A percentile compares a stretch with the other conserved stretches of the same genome.
These are phyloP conservation scores for Chaetodon trifasciatus DNA, from an alignment of 2,797 vertebrate genomes.

Conservation along the genomic window DNA sequence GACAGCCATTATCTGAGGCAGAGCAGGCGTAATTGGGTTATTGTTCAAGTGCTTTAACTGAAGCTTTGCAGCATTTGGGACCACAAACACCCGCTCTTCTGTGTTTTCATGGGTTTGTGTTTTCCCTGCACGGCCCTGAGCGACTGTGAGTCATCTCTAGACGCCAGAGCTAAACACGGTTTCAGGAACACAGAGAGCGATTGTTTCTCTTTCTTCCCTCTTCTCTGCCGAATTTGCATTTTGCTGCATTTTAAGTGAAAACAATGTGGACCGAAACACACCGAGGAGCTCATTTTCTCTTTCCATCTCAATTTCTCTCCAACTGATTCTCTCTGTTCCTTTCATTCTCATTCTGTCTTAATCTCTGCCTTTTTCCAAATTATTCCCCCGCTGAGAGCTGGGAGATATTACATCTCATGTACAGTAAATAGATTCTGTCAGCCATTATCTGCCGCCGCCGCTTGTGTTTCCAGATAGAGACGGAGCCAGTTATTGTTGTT, in stretches of 20 bases:
- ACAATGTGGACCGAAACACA: slow-evolving; percentile 20
- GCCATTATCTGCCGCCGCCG: slow-evolving; percentile 40
- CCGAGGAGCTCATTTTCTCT: slow-evolving; percentile 14
- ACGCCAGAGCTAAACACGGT: slow-evolving; percentile 17
- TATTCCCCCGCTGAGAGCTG: slow-evolving; percentile 29
- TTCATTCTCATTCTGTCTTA: slow-evolving; percentile 28
- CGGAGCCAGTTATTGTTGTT: slow-evolving; percentile 17
- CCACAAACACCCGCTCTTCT: slow-evolving; percentile 7
- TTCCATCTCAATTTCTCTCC: not conserved
- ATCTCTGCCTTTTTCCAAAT: slow-evolving; percentile 27
- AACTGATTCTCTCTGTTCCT: not conserved
- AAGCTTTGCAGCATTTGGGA: slow-evolving; percentile 17
- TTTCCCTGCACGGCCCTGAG: slow-evolving; percentile 15
- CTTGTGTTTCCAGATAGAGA: slow-evolving; percentile 26
- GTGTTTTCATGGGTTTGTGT: slow-evolving; percentile 28
- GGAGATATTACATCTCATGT: slow-evolving; percentile 44
- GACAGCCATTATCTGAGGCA: slow-evolving; percentile 31
- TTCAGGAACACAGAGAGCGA: slow-evolving; percentile 6
- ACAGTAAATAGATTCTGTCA: slow-evolving; percentile 52
- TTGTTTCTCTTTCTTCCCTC: slow-evolving; percentile 7
- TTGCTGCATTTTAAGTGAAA: slow-evolving; percentile 46
- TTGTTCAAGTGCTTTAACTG: slow-evolving; percentile 21
- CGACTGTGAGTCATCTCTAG: slow-evolving; percentile 33
- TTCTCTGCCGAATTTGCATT: slow-evolving; percentile 42
- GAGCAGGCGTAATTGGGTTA: slow-evolving; percentile 21